Evolutionary conservation across 2,888 invertebrate genomes (phyloP).

Genomic region (Watsonalla cultraria): DNA sequence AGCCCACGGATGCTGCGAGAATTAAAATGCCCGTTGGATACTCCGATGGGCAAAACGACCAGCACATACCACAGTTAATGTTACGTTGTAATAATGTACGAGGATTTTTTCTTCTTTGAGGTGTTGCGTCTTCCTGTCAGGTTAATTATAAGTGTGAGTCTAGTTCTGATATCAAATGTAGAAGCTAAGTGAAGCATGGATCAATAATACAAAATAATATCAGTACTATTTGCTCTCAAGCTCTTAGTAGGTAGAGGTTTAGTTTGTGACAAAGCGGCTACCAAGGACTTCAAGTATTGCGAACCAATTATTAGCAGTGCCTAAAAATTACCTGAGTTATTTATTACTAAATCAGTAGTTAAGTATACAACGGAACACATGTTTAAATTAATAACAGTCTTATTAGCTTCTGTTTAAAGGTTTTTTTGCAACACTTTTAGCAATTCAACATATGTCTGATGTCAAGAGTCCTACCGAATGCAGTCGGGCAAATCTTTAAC

Average conservation of each 20-base stretch:
- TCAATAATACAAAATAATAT: too few relatives aligned
- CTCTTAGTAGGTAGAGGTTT: too few relatives aligned
- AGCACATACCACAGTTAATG: not conserved
- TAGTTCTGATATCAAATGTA: too few relatives aligned
- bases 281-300: too few relatives aligned
- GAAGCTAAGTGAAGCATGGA: too few relatives aligned
- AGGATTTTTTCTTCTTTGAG: not conserved
- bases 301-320: too few relatives aligned
- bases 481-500: constrained; percentile 31
- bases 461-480: constrained; percentile 31
- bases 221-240: too few relatives aligned
- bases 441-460: not conserved
- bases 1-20: constrained; percentile 34
- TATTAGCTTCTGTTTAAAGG: not conserved
- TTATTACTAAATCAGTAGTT: too few relatives aligned
- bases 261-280: too few relatives aligned
- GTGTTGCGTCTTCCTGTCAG: not conserved
- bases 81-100: not conserved
- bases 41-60: not conserved
- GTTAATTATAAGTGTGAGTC: not conserved
- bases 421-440: not conserved
- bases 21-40: constrained; percentile 27
- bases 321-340: too few relatives aligned
- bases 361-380: too few relatives aligned
- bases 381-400: too few relatives aligned